Evolutionary conservation across 2,113 vertebrate genomes (phyloP), one percentile per base, ranked within the genome.

Genomic region (Rhegmatorhina hoffmannsi): DNA sequence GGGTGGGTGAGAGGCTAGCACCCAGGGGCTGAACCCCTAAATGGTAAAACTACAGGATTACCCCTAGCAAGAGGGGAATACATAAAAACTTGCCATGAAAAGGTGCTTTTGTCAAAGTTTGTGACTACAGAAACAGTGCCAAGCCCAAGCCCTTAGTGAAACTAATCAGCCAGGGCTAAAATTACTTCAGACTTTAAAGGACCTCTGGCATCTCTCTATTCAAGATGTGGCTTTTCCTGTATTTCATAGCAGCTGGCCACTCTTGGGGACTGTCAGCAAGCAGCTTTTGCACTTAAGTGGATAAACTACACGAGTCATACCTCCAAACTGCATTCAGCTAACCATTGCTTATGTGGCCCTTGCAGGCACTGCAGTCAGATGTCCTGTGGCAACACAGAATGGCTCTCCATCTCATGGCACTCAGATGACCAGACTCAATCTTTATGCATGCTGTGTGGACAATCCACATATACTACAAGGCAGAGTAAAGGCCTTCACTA

Each of bases 291-390:
- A 36, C n/a, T 33, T 72, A 29, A 68, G 47, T 40, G 81, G 29
- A 63, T 78, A 28, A 87, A 52, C 26, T 8, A 25, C n/a, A 6
- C 38, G 24, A 46, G n/a, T 47, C 29, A 1, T 7, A 33, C 26
- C 29, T 72, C 33, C 66, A 21, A 2, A 5, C 24, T 19, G 13
- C 47, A 6, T 74, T 40, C 44, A 52, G 56, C 62, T 2, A 3
- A 1, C 43, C 43, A 7, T 1, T 17, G 59, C 3, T 2, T 13
- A 4, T 5, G 19, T 25, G 58, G 52, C 8, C 68, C 0, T 0
- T 5, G 29, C 46, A 43, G 56, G 69, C 0, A 0, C 59, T 59
- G 64, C 21, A 38, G 23, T 15, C 20, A 29, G 47, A 10, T 36
- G 29, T 33, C 7, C 23, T 31, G n/a, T 11, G 67, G 49, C 31